A percentile compares a stretch with the other conserved stretches of the same genome.
Evolutionary conservation across 2,888 invertebrate genomes (phyloP).

Genomic region (Petrolisthes manimaculis): DNA sequence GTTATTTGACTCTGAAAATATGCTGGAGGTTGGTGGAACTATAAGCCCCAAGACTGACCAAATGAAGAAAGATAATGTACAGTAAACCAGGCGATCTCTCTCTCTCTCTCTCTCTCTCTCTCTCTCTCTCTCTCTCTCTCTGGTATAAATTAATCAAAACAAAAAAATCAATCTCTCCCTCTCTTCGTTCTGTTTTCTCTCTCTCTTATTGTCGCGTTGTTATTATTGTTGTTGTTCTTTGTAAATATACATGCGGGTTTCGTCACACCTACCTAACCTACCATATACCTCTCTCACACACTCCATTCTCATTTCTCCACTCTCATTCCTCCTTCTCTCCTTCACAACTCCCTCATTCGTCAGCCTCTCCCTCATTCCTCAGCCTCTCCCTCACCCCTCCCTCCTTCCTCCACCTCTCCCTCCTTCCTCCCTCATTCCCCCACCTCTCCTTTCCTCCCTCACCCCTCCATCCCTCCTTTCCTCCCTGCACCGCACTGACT

Average conservation of each 20-base stretch:
- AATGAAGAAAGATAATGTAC: too few species aligned
- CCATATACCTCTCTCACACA: neutral
- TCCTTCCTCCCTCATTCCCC: neutral
- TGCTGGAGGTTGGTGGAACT: too few species aligned
- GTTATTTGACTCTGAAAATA: too few species aligned
- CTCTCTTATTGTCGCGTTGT: neutral
- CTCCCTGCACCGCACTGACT: neutral
- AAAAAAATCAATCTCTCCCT: neutral
- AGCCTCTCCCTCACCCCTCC: neutral
- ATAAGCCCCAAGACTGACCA: too few species aligned
- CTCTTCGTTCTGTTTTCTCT: constrained; percentile 11
- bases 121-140: neutral
- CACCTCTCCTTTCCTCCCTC: neutral
- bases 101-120: neutral
- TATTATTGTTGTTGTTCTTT: too few species aligned
- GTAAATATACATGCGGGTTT: too few species aligned
- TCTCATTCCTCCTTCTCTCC: neutral
- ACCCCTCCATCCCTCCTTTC: neutral
- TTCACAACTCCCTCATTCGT: neutral
- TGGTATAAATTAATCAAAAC: neutral
- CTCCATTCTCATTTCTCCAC: neutral
- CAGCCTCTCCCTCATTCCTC: neutral
- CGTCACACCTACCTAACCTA: too few species aligned
- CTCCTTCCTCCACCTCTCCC: neutral
- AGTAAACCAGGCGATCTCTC: neutral